Conservation (phyloP, 1,140 invertebrate species). For the Apolygus lucorum region DNA sequence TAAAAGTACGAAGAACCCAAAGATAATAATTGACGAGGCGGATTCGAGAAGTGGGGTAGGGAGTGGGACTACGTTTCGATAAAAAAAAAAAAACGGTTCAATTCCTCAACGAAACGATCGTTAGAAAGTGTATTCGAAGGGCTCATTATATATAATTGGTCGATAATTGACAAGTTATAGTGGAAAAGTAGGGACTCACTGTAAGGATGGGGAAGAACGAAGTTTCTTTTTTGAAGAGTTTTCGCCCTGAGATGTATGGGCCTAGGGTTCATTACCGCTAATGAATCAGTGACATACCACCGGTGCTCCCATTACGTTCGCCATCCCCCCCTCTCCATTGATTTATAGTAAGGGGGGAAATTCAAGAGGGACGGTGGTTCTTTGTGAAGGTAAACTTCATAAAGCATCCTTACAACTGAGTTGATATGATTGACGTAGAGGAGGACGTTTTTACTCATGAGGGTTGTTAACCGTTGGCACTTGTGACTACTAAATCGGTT, state of each 20-base stretch:
- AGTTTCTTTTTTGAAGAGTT: not conserved
- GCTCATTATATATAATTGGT: conserved; percentile 25
- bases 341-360: too few relatives aligned
- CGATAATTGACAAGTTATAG: conserved; percentile 24
- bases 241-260: conserved; percentile 4
- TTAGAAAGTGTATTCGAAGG: conserved; percentile 7
- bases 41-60: conserved; percentile 6
- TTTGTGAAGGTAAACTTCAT: too few relatives aligned
- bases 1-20: not conserved
- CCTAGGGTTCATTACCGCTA: conserved; percentile 10
- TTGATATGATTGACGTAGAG: too few relatives aligned
- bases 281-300: conserved; percentile 5
- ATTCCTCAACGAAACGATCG: conserved; percentile 2
- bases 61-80: not conserved
- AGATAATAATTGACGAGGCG: conserved; percentile 12
- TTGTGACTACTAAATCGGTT: too few relatives aligned
- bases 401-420: too few relatives aligned
- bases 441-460: too few relatives aligned
- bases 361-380: too few relatives aligned
- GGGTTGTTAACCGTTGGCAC: too few relatives aligned
- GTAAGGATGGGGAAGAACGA: not conserved
- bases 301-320: not conserved
- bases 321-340: not conserved
- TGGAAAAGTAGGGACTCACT: not conserved
- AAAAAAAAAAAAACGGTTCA: conserved; percentile 21